Conservation (phyloP, 2,888 invertebrate genomes). For the Cataglyphis altisquamis region DNA sequence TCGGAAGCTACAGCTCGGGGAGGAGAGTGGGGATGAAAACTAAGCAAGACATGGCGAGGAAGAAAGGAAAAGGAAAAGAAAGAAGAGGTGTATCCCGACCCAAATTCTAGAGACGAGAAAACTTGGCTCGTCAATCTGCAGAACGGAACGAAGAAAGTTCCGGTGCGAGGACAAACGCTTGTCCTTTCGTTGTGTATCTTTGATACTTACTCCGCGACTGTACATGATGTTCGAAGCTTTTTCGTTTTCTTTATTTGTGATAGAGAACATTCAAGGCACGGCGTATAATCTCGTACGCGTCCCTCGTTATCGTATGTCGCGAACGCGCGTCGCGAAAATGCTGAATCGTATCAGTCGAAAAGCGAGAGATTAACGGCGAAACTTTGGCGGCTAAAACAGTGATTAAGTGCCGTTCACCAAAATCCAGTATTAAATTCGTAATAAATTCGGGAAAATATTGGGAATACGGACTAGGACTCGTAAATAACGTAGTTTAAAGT, state of each 20-base stretch:
- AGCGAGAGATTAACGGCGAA: constrained; percentile 52
- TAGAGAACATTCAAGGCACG: constrained; percentile 32
- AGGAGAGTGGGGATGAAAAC: constrained; percentile 58
- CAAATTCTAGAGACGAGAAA: constrained; percentile 84
- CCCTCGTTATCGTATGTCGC: constrained; percentile 57
- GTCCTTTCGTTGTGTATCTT: constrained; percentile 80
- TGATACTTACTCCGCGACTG: constrained; percentile 72
- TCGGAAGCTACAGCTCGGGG: constrained; percentile 64
- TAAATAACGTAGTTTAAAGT: constrained; percentile 21
- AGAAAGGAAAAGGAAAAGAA: constrained; percentile 55
- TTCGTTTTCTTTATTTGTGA: constrained; percentile 74
- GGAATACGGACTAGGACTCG: neutral
- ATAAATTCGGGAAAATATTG: constrained; percentile 36
- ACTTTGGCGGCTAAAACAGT: constrained; percentile 56
- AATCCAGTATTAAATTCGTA: constrained; percentile 47
- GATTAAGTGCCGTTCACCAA: constrained; percentile 40
- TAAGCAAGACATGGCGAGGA: constrained; percentile 60
- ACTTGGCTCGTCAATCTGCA: constrained; percentile 85
- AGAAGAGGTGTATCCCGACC: constrained; percentile 80
- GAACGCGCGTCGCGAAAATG: constrained; percentile 41
- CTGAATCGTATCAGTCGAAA: constrained; percentile 53
- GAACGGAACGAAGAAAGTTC: constrained; percentile 85
- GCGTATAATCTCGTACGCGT: constrained; percentile 34
- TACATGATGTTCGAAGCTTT: constrained; percentile 63
- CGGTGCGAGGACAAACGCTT: constrained; percentile 81